Evolutionary conservation across 2,797 vertebrate species (phyloP).

Genomic region (Graptemys geographica): DNA sequence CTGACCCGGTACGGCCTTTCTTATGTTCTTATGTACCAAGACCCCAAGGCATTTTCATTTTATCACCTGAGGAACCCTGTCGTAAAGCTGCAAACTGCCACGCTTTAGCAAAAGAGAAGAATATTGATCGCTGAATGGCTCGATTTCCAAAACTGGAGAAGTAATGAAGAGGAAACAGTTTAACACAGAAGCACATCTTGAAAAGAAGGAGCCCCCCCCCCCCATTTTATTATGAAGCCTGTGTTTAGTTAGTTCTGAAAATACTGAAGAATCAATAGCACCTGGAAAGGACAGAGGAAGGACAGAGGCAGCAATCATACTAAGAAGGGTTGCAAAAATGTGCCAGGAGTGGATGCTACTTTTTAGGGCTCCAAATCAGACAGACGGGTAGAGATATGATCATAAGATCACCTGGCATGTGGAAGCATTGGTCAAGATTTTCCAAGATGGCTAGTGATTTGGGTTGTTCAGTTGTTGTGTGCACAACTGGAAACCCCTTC

Average conservation of each 20-base stretch:
- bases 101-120: not conserved
- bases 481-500: not conserved
- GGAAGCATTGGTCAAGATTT: not conserved
- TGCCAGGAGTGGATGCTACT: not conserved
- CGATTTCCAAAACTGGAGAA: rapidly evolving
- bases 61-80: not conserved
- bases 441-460: not conserved
- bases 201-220: rapidly evolving
- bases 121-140: not conserved
- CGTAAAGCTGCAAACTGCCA: not conserved
- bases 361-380: not conserved
- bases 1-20: no score
- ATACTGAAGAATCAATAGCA: not conserved
- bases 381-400: not conserved
- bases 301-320: not conserved
- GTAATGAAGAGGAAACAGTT: not conserved
- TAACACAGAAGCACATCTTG: not conserved
- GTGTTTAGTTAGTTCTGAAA: not conserved
- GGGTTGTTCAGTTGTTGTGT: not conserved
- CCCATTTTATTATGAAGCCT: not conserved
- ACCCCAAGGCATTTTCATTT: not conserved
- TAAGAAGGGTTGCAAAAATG: not conserved
- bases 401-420: not conserved
- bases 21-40: not conserved
- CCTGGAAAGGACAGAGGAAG: not conserved